A percentile compares a stretch with the other conserved stretches of the same genome.
Evolutionary conservation across 2,888 invertebrate genomes (phyloP).

Genomic region (Caenorhabditis panamensis): DNA sequence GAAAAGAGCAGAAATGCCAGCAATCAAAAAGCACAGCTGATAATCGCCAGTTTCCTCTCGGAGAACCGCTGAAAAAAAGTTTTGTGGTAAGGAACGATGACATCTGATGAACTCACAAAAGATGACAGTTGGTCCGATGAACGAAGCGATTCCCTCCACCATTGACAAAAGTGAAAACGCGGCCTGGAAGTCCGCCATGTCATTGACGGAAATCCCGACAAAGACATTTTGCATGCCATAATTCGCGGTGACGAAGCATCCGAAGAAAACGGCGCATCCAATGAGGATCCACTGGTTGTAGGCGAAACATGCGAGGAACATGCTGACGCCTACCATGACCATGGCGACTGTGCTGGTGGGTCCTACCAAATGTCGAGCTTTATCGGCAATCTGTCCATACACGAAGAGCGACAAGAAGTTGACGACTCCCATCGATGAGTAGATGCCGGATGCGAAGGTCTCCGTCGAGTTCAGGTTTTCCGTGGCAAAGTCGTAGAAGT

Average conservation of each 20-base stretch:
- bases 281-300: conserved; percentile 63
- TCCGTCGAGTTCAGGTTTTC: conserved; percentile 82
- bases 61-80: neutral
- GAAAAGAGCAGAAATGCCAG: neutral
- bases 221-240: conserved; percentile 65
- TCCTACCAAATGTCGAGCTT: neutral
- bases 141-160: conserved; percentile 92
- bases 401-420: conserved; percentile 93
- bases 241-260: conserved; percentile 63
- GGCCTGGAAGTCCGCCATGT: conserved; percentile 92
- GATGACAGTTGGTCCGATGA: conserved; percentile 89
- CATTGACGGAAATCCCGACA: conserved; percentile 91
- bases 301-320: conserved; percentile 5
- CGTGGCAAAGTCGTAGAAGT: conserved; percentile 90
- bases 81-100: too few species aligned
- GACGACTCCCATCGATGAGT: conserved; percentile 89
- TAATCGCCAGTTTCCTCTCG: neutral
- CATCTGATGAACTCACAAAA: conserved; percentile 87
- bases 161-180: conserved; percentile 92
- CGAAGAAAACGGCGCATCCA: conserved; percentile 41
- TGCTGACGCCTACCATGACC: neutral
- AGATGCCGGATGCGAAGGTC: conserved; percentile 85
- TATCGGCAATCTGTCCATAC: conserved; percentile 92
- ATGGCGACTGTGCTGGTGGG: conserved; percentile 9
- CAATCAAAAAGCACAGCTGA: too few species aligned